Base-by-base conservation (phyloP, 2,888 invertebrate species). In the Lasioglossum leucozonium region DNA sequence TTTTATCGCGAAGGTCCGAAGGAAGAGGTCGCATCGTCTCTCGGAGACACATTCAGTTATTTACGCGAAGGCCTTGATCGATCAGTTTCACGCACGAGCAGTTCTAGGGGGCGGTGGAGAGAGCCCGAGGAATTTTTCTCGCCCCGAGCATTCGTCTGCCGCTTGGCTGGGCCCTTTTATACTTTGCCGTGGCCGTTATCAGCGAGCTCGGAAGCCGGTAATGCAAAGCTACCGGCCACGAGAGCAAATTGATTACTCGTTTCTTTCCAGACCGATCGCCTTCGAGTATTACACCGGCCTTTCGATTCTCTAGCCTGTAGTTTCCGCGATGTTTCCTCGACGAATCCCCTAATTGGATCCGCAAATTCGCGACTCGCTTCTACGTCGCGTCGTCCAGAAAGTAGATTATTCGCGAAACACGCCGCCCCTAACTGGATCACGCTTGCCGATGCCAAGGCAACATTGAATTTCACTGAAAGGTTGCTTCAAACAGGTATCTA, bases 81-180 rank as follows among this genome's bases (percentile, higher is more conserved):
- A 83, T 83, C 83, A 72, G 55, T 37, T 76, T 67, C 71, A 44
- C 72, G 76, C 76, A 55, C 72, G 83, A 67, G n/a, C 65, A 67
- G 79, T 76, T 76, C 71, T 26, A 37, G 26, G 55, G 55, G 72
- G n/a, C 18, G 42, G 40, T 67, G 42, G 62, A 58, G 58, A n/a
- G 34, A 65, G 65, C 65, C 16, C 37, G 42, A 83, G 82, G 72
- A 76, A 82, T 82, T 83, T 82, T 82, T 82, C 76, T 82, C 83
- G 82, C 75, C 76, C 40, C 37, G 76, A 72, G 83, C 82, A 72
- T 83, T 77, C 76, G 40, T 72, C 72, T 76, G 40, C 51, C 83
- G 83, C 72, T 76, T 82, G 72, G 51, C n/a, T 67, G 76, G 65
- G 62, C 71, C 55, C 84, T 74, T 82, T 77, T 77, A 72, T 83